A percentile compares a stretch with the other conserved stretches of the same genome.
phyloP scores from a whole-genome alignment of 1,140 invertebrate genomes.

The Drosophila orosa region DNA sequence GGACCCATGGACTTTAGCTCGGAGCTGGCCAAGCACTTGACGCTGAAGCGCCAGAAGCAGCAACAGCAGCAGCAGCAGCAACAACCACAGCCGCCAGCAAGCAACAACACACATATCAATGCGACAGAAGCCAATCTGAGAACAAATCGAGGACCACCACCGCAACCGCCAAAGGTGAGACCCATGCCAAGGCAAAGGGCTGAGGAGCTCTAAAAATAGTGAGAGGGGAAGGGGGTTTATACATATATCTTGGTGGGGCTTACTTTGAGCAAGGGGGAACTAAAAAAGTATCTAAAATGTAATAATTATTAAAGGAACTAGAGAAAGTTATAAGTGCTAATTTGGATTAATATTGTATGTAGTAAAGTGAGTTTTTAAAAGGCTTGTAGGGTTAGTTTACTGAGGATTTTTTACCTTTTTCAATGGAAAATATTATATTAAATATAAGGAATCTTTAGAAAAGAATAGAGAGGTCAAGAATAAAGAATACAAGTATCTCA shows the following conservation, averaged over 20 bases:
- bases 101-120: constrained; percentile 73
- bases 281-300: not conserved
- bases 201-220: constrained; percentile 30
- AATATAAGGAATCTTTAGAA: no score
- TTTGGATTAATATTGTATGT: not conserved
- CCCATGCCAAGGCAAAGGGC: constrained; percentile 36
- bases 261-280: not conserved
- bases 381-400: no score
- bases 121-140: constrained; percentile 83
- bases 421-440: no score
- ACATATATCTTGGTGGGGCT: not conserved
- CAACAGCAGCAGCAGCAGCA: constrained; percentile 69
- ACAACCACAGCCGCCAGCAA: constrained; percentile 21
- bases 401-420: no score
- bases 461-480: no score
- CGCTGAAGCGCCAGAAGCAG: constrained; percentile 82
- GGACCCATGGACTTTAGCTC: constrained; percentile 83
- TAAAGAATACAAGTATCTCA: no score
- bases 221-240: not conserved
- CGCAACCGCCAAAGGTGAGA: constrained; percentile 81
- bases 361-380: no score
- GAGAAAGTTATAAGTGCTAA: not conserved
- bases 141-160: constrained; percentile 84
- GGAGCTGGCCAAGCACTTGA: constrained; percentile 82
- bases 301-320: not conserved